phyloP scores from a whole-genome alignment of 2,113 vertebrate genomes.

The Amphiprion percula region DNA sequence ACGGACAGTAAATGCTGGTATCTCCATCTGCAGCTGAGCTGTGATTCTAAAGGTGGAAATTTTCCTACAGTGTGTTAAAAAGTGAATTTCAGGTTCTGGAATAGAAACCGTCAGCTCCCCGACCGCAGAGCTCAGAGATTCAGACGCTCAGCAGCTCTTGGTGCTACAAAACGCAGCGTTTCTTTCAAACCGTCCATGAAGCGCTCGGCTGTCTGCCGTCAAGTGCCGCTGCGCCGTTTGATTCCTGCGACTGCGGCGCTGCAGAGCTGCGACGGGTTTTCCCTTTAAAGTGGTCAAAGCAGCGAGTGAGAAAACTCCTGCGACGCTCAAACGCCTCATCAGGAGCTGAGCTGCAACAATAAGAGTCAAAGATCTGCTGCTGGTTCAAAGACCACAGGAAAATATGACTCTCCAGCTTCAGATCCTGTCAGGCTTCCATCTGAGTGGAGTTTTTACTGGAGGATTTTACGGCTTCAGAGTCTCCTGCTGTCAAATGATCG shows the following conservation, averaged over 20 bases:
- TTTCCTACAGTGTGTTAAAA: neutral
- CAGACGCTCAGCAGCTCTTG: conserved; percentile 16
- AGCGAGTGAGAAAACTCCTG: conserved; percentile 18
- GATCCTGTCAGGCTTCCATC: too few species aligned
- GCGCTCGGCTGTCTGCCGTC: conserved; percentile 4
- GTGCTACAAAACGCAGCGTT: conserved; percentile 20
- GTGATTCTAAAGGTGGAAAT: neutral
- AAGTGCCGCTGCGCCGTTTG: conserved; percentile 33
- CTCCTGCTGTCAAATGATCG: too few species aligned
- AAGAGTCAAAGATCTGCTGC: neutral
- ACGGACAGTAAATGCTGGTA: too few species aligned
- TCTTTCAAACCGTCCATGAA: conserved; percentile 33
- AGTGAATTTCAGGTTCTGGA: neutral
- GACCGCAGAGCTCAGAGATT: neutral
- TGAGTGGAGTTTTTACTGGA: too few species aligned
- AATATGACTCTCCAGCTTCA: too few species aligned
- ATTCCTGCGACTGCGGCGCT: conserved; percentile 36
- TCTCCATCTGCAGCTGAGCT: neutral
- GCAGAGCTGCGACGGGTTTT: conserved; percentile 18
- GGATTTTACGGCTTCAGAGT: too few species aligned
- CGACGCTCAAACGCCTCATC: conserved; percentile 2
- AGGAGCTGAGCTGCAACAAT: conserved; percentile 41
- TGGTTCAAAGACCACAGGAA: too few species aligned
- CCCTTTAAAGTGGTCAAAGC: conserved; percentile 56
- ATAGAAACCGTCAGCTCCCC: neutral